Evolutionary conservation across 1,140 invertebrate species (phyloP).

Genomic region (Plodia interpunctella): DNA sequence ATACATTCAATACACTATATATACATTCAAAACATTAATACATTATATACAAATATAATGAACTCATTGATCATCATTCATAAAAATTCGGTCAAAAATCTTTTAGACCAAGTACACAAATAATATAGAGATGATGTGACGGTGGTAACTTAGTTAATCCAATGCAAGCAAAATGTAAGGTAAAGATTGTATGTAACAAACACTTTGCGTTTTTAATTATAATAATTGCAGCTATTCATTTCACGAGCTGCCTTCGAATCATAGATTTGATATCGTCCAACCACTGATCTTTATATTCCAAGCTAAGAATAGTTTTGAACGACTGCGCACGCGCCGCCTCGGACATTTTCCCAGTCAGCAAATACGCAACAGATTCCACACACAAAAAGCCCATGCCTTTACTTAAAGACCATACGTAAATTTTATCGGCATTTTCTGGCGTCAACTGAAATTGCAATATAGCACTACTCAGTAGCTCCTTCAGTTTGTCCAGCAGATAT

Average conservation of each 20-base stretch:
- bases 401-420: constrained; percentile 78
- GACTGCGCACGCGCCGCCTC: constrained; percentile 53
- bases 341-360: constrained; percentile 70
- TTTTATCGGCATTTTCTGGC: constrained; percentile 66
- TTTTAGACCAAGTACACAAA: too few species aligned
- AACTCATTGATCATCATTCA: too few species aligned
- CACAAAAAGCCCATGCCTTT: constrained; percentile 78
- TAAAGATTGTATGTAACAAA: neutral
- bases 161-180: too few species aligned
- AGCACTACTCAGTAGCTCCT: constrained; percentile 74
- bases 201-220: neutral
- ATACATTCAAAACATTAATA: too few species aligned
- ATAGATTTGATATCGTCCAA: constrained; percentile 69
- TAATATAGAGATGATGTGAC: too few species aligned
- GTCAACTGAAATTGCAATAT: constrained; percentile 73
- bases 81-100: too few species aligned
- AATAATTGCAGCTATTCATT: too few species aligned
- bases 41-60: too few species aligned
- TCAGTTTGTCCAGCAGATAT: constrained; percentile 80
- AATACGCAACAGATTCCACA: constrained; percentile 77
- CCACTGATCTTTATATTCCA: constrained; percentile 68
- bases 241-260: constrained; percentile 54
- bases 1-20: too few species aligned
- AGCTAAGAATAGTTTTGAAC: constrained; percentile 58
- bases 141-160: too few species aligned